These are phyloP conservation scores for Pomatostomus ruficeps DNA, from an alignment of 2,113 vertebrate genomes.

Conservation along the genomic window DNA sequence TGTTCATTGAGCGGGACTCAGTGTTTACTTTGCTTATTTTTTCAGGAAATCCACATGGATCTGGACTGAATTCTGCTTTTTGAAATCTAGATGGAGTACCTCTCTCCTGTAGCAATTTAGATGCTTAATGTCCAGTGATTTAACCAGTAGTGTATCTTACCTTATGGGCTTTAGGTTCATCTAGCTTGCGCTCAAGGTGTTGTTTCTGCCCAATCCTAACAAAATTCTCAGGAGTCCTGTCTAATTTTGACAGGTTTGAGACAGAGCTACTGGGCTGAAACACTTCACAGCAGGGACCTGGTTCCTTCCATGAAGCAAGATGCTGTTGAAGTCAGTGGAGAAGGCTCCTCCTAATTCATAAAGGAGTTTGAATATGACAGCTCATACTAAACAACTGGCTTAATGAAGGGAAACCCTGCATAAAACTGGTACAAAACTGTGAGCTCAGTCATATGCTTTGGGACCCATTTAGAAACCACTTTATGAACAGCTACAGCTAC, in stretches of 20 bases:
- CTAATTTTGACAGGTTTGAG: not conserved
- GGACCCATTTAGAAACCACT: not conserved
- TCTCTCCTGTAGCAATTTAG: not conserved
- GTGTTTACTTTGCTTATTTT: not conserved
- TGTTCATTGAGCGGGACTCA: not conserved
- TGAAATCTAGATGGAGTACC: not conserved
- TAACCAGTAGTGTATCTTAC: not conserved
- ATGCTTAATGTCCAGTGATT: not conserved
- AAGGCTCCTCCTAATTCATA: not conserved
- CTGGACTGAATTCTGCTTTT: not conserved
- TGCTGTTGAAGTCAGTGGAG: not conserved
- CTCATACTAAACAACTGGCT: not conserved
- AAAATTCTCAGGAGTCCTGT: not conserved
- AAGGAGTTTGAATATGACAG: not conserved
- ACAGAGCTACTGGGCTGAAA: not conserved
- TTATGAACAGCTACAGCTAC: not conserved
- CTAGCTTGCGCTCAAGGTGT: not conserved
- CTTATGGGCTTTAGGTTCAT: not conserved
- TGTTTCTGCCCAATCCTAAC: not conserved
- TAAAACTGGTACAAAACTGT: not conserved
- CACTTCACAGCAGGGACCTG: not conserved
- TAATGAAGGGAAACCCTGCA: not conserved
- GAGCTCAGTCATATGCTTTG: not conserved
- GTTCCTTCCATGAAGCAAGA: not conserved
- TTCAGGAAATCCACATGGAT: not conserved